Evolutionary conservation across 2,113 vertebrate species (phyloP).

Genomic region (Callaeas wilsoni): DNA sequence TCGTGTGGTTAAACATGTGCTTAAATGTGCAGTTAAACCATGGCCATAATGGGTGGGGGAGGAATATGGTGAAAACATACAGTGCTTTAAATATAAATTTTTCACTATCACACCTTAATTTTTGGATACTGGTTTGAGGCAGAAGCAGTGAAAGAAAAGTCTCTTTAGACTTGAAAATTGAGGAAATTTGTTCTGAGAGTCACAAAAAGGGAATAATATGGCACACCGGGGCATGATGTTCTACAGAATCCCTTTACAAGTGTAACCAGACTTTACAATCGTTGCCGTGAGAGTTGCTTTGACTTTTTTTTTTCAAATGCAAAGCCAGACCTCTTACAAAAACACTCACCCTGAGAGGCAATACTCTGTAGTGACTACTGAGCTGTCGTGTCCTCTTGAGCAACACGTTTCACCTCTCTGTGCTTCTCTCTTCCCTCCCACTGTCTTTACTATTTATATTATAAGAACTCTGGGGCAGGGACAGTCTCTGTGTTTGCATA

Average conservation of each 20-base stretch:
- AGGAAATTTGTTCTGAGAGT: not conserved
- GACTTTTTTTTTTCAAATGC: not conserved
- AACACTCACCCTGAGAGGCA: not conserved
- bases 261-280: not conserved
- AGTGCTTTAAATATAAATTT: not conserved
- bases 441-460: conserved; percentile 37
- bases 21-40: conserved; percentile 6
- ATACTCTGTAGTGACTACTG: not conserved
- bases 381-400: not conserved
- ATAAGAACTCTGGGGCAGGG: conserved; percentile 15
- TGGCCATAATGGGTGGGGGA: not conserved
- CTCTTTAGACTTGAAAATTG: not conserved
- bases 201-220: not conserved
- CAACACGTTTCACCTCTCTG: not conserved
- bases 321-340: not conserved
- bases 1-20: conserved; percentile 41
- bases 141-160: not conserved
- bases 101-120: not conserved
- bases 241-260: not conserved
- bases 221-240: not conserved
- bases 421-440: conserved; percentile 6
- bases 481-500: conserved; percentile 7
- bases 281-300: not conserved
- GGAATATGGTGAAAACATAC: not conserved
- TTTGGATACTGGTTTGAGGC: not conserved